Percentiles rank a stretch among this genome's conserved stretches.
Evolutionary conservation across 2,113 vertebrate genomes (phyloP).

Genomic region (Takifugu bimaculatus): DNA sequence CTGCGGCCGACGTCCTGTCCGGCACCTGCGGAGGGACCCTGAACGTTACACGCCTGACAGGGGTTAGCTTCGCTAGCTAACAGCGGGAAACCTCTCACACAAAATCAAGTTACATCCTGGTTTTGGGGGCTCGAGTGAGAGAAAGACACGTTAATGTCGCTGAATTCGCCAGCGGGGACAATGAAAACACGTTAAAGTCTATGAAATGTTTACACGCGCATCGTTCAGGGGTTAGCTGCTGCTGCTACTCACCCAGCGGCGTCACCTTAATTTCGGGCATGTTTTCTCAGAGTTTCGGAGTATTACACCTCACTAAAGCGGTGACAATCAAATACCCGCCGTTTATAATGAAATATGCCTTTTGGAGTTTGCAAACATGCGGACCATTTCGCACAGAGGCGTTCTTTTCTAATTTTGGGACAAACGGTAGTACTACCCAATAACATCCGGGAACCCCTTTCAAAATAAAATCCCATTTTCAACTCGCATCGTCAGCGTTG

Average conservation of each 20-base stretch:
- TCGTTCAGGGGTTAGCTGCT: slow-evolving; percentile 25
- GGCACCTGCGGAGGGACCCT: slow-evolving; percentile 74
- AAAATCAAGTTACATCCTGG: not conserved
- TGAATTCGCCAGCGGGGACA: not conserved
- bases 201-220: not conserved
- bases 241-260: slow-evolving; percentile 82
- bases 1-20: slow-evolving; percentile 97
- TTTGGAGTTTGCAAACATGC: slow-evolving; percentile 16
- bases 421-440: not conserved
- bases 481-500: too few relatives aligned
- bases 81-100: not conserved
- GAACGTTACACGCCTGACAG: not conserved
- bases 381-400: not conserved
- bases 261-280: slow-evolving; percentile 98
- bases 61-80: slow-evolving; percentile 8
- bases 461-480: not conserved
- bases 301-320: too few relatives aligned
- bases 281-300: slow-evolving; percentile 1
- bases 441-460: not conserved
- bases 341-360: not conserved
- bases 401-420: not conserved
- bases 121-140: too few relatives aligned
- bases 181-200: not conserved
- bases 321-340: fast-evolving
- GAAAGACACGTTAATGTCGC: fast-evolving